Percentiles rank a stretch among this genome's conserved stretches.
Evolutionary conservation across 2,888 invertebrate genomes (phyloP).

Genomic region (Chrysolina haemoptera): DNA sequence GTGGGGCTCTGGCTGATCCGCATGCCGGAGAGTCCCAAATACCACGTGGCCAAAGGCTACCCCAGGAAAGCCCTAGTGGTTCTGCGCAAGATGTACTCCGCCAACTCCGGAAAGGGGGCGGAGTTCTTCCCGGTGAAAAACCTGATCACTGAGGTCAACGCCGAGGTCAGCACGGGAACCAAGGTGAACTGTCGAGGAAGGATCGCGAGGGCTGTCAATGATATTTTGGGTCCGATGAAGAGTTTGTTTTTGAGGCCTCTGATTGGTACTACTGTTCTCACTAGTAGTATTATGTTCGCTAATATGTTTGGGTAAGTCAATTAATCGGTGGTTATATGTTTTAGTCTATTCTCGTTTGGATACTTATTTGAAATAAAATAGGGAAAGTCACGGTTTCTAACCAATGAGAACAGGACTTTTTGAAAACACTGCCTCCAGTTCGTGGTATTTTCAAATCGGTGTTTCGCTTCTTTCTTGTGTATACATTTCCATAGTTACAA

Average conservation of each 20-base stretch:
- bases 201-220: constrained; percentile 33
- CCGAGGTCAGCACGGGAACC: constrained; percentile 12
- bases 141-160: constrained; percentile 44
- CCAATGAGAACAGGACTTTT: too few relatives aligned
- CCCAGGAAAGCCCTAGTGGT: constrained; percentile 75
- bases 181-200: constrained; percentile 32
- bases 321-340: not conserved
- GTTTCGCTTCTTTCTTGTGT: too few relatives aligned
- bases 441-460: too few relatives aligned
- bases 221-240: constrained; percentile 69
- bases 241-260: constrained; percentile 74
- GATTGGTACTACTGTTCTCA: constrained; percentile 72
- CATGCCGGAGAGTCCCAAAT: constrained; percentile 87
- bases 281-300: constrained; percentile 77
- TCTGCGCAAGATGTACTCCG: constrained; percentile 75
- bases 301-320: constrained; percentile 78
- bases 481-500: too few relatives aligned
- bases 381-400: not conserved
- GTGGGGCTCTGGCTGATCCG: constrained; percentile 72
- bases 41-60: constrained; percentile 76
- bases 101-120: constrained; percentile 70
- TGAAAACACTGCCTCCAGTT: too few relatives aligned
- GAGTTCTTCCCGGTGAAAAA: constrained; percentile 71
- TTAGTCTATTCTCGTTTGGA: too few relatives aligned
- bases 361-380: too few relatives aligned